Evolutionary conservation across 2,888 invertebrate species (phyloP).

Genomic region (Seladonia tumulorum): DNA sequence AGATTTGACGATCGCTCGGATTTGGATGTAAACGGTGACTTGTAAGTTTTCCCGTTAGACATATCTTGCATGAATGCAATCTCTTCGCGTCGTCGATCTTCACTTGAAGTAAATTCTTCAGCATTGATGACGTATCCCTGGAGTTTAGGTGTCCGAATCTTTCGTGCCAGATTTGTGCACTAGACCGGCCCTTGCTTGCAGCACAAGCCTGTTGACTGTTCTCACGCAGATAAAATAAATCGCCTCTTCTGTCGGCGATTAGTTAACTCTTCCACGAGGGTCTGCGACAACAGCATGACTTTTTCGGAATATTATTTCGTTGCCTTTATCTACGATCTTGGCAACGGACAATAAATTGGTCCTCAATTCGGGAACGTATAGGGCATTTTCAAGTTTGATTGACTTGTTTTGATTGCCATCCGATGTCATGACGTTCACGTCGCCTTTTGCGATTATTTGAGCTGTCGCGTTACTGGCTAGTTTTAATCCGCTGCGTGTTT

Average conservation of each 20-base stretch:
- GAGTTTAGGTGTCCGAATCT: conserved; percentile 13
- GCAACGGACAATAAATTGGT: background rate
- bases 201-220: background rate
- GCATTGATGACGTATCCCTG: background rate
- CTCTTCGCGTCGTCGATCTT: background rate
- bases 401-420: too few relatives aligned
- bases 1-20: background rate
- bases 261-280: background rate
- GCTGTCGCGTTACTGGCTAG: too few relatives aligned
- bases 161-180: conserved; percentile 7
- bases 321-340: background rate
- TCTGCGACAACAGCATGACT: background rate
- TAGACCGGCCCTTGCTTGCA: background rate
- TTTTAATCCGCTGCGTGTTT: too few relatives aligned
- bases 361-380: conserved; percentile 14
- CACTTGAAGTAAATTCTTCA: conserved; percentile 4
- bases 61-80: background rate
- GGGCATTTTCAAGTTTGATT: background rate
- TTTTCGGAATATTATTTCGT: background rate
- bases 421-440: too few relatives aligned
- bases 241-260: conserved; percentile 9
- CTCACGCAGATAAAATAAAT: background rate
- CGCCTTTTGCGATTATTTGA: too few relatives aligned
- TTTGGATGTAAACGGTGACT: conserved; percentile 9
- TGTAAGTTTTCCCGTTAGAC: background rate